Evolutionary conservation across 2,888 invertebrate genomes (phyloP), one percentile per base, ranked within the genome.

Genomic region (Andrena fulva): DNA sequence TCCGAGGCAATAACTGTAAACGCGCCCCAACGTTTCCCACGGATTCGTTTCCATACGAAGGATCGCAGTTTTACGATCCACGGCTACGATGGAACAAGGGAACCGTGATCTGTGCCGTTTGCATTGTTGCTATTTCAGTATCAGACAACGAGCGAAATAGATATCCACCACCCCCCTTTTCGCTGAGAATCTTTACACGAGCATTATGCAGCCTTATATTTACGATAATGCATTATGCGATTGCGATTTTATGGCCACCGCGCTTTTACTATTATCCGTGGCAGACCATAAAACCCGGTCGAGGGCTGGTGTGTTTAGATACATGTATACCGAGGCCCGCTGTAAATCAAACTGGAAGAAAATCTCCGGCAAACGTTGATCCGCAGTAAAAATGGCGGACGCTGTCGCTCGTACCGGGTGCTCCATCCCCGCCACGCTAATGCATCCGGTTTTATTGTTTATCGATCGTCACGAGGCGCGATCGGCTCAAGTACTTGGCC

Each of bases 171-270:
- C n/a, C n/a, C 3, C 7, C 24, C 54, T 2, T n/a, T 3, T 10
- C 10, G 56, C 24, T 62, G 70, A 62, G 66, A 78, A 78, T 79
- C 77, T 85, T 88, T 86, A 87, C 82, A 82, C 60, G 78, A 59
- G 20, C 69, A 68, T 77, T 76, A 81, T 68, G 80, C 84, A 75
- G 71, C 82, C 77, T 89, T 88, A 88, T 89, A 88, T 91, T 90
- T 89, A 89, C 90, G 92, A 91, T 90, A 91, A 91, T 90, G 90
- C 87, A 88, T 90, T 88, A 88, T 91, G 91, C 89, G 90, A 92
- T 91, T 90, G 90, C 87, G 85, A 85, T 91, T 92, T 92, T 91
- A 92, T 86, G 91, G 86, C 42, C 75, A 82, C 82, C 77, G 72
- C 71, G 85, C 89, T 89, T 90, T 90, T 89, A 91, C 88, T 90